Percentiles rank a stretch among this genome's conserved stretches.
These are phyloP conservation scores for Notarius quadriscutis DNA, from an alignment of 2,113 vertebrate genomes.

Conservation along the genomic window DNA sequence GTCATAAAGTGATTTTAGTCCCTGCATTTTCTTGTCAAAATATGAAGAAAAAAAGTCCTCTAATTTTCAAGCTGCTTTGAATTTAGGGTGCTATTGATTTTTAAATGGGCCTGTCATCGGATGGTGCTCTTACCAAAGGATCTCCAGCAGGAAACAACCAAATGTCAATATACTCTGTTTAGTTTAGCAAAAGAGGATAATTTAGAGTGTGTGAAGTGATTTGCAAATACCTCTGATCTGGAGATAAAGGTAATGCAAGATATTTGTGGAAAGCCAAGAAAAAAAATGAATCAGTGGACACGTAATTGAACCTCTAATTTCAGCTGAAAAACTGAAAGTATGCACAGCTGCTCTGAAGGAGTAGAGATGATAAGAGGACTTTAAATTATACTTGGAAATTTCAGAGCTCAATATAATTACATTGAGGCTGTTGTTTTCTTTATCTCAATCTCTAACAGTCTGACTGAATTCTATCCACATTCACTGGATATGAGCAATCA, in stretches of 20 bases:
- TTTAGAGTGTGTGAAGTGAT: background rate
- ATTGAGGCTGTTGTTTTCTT: background rate
- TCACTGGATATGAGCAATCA: no score
- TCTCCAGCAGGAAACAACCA: background rate
- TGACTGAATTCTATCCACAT: background rate
- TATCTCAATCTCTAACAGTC: background rate
- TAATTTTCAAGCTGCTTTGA: background rate
- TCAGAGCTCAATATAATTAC: background rate
- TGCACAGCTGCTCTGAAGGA: background rate
- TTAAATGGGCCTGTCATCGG: background rate
- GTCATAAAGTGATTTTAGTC: background rate
- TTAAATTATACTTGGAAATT: slow-evolving; percentile 2
- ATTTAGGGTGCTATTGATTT: background rate
- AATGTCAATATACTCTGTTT: background rate
- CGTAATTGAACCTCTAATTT: background rate
- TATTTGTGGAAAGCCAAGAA: background rate
- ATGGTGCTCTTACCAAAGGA: background rate
- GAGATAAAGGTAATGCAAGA: background rate
- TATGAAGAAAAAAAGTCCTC: background rate
- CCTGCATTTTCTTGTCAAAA: background rate
- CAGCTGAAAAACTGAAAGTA: background rate
- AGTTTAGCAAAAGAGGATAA: background rate
- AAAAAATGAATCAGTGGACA: background rate
- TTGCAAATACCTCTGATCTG: background rate
- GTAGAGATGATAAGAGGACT: background rate